phyloP scores from a whole-genome alignment of 2,888 invertebrate genomes.

The Dynastes grantii region DNA sequence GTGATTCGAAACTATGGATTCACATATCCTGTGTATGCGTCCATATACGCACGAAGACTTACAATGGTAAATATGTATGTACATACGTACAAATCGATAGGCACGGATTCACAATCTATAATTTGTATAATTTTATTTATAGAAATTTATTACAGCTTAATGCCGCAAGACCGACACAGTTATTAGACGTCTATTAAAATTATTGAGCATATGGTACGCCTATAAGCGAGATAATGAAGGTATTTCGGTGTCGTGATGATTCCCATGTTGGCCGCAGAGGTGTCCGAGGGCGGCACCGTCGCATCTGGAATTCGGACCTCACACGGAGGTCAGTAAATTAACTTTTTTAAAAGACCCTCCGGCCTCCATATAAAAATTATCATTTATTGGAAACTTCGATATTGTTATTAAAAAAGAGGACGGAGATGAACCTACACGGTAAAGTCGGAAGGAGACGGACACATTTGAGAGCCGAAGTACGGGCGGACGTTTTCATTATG shows the following conservation, averaged over 20 bases:
- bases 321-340: constrained; percentile 61
- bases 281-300: constrained; percentile 58
- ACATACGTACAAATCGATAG: background rate
- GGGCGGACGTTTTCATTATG: constrained; percentile 45
- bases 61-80: no score
- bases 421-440: background rate
- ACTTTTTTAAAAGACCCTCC: constrained; percentile 56
- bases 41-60: no score
- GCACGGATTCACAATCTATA: constrained; percentile 22
- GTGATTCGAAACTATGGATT: background rate
- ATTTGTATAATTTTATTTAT: constrained; percentile 52
- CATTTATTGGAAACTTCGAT: constrained; percentile 62
- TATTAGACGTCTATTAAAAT: constrained; percentile 52
- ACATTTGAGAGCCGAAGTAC: background rate
- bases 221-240: constrained; percentile 53
- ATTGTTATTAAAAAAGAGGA: constrained; percentile 51
- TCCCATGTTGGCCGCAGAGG: constrained; percentile 55
- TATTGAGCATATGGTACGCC: constrained; percentile 49
- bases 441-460: constrained; percentile 4
- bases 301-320: constrained; percentile 60
- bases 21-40: no score
- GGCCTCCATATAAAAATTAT: constrained; percentile 59
- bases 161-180: constrained; percentile 24
- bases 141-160: constrained; percentile 48
- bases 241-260: constrained; percentile 53